A percentile compares a stretch with the other conserved stretches of the same genome.
phyloP scores from a whole-genome alignment of 2,797 vertebrate species.

The Euphonia xanthogaster region DNA sequence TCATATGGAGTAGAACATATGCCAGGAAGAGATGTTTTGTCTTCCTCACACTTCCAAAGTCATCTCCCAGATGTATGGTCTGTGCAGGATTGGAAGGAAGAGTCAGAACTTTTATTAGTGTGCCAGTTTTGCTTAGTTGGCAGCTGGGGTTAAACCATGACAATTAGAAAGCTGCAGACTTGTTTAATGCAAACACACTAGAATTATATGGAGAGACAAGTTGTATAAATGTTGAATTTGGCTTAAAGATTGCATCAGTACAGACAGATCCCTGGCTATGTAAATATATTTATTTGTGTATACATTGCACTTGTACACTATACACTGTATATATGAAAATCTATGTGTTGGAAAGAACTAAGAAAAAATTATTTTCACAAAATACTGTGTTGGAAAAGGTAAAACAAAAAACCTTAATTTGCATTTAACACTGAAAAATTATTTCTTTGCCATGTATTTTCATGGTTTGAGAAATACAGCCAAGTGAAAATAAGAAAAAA shows the following conservation, averaged over 20 bases:
- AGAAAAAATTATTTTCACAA: neutral
- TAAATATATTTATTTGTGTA: neutral
- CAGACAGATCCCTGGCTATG: neutral
- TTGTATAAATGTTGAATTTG: neutral
- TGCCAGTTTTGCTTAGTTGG: neutral
- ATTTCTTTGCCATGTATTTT: neutral
- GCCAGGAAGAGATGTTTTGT: neutral
- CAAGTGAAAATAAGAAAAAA: neutral
- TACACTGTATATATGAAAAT: neutral
- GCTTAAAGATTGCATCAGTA: neutral
- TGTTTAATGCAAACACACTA: neutral
- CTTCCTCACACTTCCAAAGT: neutral
- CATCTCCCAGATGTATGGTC: neutral
- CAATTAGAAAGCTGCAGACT: neutral
- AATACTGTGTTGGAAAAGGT: neutral
- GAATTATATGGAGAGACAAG: neutral
- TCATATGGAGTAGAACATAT: neutral
- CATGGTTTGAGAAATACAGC: neutral
- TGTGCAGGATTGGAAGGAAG: neutral
- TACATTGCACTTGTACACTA: neutral
- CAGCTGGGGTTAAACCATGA: neutral
- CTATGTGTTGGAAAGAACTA: neutral
- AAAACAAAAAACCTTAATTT: neutral
- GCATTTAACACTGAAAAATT: neutral
- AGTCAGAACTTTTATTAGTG: neutral